A percentile compares a stretch with the other conserved stretches of the same genome.
Conservation (phyloP, 1,140 invertebrate species). For the Dufourea novaeangliae region DNA sequence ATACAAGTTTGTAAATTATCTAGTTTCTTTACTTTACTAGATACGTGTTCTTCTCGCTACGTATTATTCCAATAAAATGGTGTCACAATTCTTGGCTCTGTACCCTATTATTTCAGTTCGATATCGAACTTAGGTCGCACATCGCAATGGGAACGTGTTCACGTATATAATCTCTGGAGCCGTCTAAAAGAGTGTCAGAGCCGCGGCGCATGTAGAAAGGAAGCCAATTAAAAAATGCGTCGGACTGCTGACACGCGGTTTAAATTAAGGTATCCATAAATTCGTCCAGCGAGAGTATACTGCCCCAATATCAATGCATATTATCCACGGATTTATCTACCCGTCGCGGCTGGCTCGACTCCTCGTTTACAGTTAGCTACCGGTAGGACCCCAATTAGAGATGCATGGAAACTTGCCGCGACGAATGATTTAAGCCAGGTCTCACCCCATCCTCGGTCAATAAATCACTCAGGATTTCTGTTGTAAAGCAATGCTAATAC, state of each 20-base stretch:
- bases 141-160: too few species aligned
- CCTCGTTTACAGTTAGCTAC: constrained; percentile 14
- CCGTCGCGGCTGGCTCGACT: background rate
- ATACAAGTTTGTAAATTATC: too few species aligned
- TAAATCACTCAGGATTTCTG: background rate
- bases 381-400: background rate
- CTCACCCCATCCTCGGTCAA: background rate
- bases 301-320: constrained; percentile 7
- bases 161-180: too few species aligned
- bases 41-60: too few species aligned
- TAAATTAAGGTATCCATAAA: background rate
- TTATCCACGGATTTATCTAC: background rate
- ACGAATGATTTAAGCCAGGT: background rate
- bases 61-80: too few species aligned
- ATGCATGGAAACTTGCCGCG: constrained; percentile 1
- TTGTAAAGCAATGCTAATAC: too few species aligned
- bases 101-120: too few species aligned
- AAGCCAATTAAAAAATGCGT: constrained; percentile 28
- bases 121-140: too few species aligned
- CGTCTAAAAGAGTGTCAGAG: too few species aligned
- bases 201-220: too few species aligned
- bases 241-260: background rate
- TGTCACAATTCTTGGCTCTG: too few species aligned
- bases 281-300: background rate
- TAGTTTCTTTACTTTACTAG: too few species aligned